Percentiles rank a stretch among this genome's conserved stretches.
phyloP scores from a whole-genome alignment of 2,113 vertebrate species.

The Macaca nemestrina region DNA sequence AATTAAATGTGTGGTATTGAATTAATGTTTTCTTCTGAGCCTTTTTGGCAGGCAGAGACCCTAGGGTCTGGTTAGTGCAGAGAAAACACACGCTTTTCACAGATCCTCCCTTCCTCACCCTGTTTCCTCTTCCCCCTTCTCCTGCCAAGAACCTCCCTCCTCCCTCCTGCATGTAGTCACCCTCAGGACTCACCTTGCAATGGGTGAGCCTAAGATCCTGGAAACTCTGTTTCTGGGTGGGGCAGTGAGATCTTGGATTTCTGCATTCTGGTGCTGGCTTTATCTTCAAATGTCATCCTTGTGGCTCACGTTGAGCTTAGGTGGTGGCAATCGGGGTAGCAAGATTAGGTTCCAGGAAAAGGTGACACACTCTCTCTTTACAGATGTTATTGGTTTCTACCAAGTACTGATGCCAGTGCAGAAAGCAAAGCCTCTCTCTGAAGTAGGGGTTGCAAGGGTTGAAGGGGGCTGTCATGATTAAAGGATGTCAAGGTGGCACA shows the following conservation, averaged over 20 bases:
- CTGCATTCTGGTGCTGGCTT: not conserved
- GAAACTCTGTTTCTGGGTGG: not conserved
- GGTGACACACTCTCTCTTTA: not conserved
- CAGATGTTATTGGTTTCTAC: not conserved
- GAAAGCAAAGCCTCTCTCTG: not conserved
- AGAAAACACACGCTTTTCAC: constrained; percentile 76
- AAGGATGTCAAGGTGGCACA: not conserved
- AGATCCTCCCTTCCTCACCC: constrained; percentile 61
- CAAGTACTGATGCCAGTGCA: rapidly evolving
- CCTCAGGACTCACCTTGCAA: not conserved
- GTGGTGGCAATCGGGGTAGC: not conserved
- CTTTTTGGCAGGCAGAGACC: constrained; percentile 80
- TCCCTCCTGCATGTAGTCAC: not conserved
- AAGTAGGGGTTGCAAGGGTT: too few relatives aligned
- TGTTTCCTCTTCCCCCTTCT: not conserved
- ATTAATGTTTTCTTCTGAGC: constrained; percentile 85
- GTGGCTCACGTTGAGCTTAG: not conserved
- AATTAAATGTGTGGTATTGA: constrained; percentile 86
- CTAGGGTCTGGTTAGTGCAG: constrained; percentile 75
- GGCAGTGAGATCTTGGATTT: rapidly evolving
- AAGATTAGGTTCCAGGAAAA: not conserved
- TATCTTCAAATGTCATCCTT: not conserved
- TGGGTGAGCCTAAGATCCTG: too few relatives aligned
- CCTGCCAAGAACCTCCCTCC: not conserved
- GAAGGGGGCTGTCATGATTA: rapidly evolving